These are phyloP conservation scores for Heliopora coerulea DNA, from an alignment of 92 coral and sea anemone genomes.

Conservation along the genomic window DNA sequence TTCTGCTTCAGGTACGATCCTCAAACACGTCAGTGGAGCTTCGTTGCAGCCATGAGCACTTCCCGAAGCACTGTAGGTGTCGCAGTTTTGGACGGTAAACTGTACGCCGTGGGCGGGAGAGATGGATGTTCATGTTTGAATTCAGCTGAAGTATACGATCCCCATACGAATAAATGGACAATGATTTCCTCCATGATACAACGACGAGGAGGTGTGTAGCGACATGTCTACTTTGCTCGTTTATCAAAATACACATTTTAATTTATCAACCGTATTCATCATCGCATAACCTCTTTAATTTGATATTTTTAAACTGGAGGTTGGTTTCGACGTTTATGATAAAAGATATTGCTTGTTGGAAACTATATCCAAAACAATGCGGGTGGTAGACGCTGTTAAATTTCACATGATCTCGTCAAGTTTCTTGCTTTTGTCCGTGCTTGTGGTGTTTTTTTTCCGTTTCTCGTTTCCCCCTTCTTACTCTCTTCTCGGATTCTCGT, in stretches of 20 bases:
- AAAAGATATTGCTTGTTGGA: no score
- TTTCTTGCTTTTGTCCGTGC: no score
- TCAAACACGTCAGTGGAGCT: slow-evolving; percentile 92
- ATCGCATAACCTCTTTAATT: no score
- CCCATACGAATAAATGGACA: slow-evolving; percentile 96
- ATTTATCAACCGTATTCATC: not conserved
- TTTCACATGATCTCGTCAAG: no score
- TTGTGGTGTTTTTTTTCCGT: no score
- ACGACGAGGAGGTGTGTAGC: slow-evolving; percentile 85
- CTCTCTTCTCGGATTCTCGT: no score
- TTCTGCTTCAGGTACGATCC: slow-evolving; percentile 72
- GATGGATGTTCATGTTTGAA: slow-evolving; percentile 97
- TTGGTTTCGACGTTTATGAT: no score
- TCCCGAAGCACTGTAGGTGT: slow-evolving; percentile 99
- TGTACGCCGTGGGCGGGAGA: slow-evolving; percentile 99
- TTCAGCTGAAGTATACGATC: slow-evolving; percentile 93
- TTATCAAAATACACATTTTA: not conserved
- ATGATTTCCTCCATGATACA: slow-evolving; percentile 88
- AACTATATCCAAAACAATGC: no score
- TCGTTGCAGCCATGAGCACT: slow-evolving; percentile 94
- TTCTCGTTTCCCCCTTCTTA: no score
- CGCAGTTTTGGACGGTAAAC: slow-evolving; percentile 82
- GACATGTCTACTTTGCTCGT: not conserved
- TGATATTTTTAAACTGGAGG: no score
- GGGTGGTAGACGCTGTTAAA: no score